Evolutionary conservation across 2,797 vertebrate species (phyloP), one percentile per base, ranked within the genome.

Genomic region (Poeciliopsis paucimaculata): DNA sequence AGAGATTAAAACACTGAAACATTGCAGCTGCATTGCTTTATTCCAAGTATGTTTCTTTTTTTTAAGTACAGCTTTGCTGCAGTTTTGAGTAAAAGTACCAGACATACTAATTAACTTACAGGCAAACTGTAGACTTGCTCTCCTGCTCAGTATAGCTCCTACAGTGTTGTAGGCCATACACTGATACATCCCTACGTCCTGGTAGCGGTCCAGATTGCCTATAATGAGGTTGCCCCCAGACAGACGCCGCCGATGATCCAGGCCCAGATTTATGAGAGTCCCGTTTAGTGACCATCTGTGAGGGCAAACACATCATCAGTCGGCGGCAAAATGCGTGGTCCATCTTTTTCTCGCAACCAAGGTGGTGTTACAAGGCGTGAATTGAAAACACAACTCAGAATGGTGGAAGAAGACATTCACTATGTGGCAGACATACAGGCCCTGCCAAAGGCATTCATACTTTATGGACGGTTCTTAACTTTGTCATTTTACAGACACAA

Each of bases 201-300:
- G 94, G 80, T 95, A 92, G 82, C 94, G 94, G 89, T 95, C 95
- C 91, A 97, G 95, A 86, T 93, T 95, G 87, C 93, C 91, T 87
- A 97, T 96, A 91, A 97, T 95, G 86, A 97, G 95, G 94, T 95
- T 96, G 82, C 97, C 97, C 86, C 95, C 94, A 36, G 92, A 95
- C 93, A 97, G 90, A 82, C 93, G 95, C 83, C 96, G 95, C 64
- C 94, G 96, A 68, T 91, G 93, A 89, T 96, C 95, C 93, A 94
- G 73, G 64, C 86, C 93, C 87, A 95, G 94, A 94, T 97, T 95
- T 89, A 97, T 95, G 88, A 95, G 90, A 66, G 96, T 97, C 89
- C 96, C 96, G 81, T 97, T 97, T 93, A 96, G 81, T 78, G 96
- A 96, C 97, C 97, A 97, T 93, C 97, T 97, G 95, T 82, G 94